These are phyloP conservation scores for Autographa pulchrina DNA, from an alignment of 2,888 invertebrate species.

Conservation along the genomic window DNA sequence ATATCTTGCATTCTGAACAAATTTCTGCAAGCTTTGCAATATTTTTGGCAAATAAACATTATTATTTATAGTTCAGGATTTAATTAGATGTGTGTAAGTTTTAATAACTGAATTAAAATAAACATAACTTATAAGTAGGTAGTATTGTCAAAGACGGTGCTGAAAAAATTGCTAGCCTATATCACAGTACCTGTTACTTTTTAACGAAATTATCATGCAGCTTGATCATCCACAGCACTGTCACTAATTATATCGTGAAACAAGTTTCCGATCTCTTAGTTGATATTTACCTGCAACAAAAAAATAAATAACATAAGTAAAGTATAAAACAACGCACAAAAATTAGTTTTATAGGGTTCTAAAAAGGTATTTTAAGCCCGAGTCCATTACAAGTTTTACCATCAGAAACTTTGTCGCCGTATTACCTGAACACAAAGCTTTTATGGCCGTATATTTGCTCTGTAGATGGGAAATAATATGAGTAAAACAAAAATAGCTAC, in stretches of 20 bases:
- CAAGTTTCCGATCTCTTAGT: background rate
- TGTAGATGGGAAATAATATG: conserved; percentile 12
- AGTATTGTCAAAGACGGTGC: too few species aligned
- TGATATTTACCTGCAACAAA: conserved; percentile 7
- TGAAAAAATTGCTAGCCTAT: background rate
- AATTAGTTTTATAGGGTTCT: background rate
- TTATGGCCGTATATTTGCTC: conserved; percentile 18
- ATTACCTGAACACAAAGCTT: conserved; percentile 12
- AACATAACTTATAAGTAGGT: too few species aligned
- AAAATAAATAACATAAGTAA: conserved; percentile 5
- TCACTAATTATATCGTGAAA: background rate
- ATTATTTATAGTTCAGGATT: too few species aligned
- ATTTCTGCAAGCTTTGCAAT: too few species aligned
- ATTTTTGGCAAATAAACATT: too few species aligned
- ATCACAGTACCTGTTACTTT: background rate
- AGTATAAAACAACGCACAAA: background rate
- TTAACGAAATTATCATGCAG: background rate
- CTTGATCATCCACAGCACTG: background rate
- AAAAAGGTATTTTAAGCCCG: conserved; percentile 1
- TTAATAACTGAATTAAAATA: too few species aligned
- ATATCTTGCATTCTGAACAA: background rate
- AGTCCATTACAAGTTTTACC: conserved; percentile 16
- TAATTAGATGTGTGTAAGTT: too few species aligned
- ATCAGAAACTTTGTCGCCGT: conserved; percentile 3
- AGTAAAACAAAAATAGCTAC: conserved; percentile 25